Conservation (phyloP, 2,888 invertebrate genomes). For the Polylopha cassiicola region DNA sequence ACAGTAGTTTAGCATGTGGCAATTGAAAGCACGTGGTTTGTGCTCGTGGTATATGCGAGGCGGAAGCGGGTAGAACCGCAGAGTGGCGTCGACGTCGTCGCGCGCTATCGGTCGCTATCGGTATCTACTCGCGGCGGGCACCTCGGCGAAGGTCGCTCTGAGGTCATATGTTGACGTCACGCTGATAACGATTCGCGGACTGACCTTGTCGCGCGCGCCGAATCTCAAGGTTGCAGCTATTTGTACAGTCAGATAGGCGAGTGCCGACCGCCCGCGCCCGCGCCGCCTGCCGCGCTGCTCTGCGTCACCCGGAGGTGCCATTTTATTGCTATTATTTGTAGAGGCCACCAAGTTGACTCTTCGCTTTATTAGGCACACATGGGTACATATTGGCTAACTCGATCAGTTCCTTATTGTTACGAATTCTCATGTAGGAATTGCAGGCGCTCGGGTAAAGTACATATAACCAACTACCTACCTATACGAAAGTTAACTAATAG, state of each 20-base stretch:
- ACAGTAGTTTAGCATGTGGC: too few relatives aligned
- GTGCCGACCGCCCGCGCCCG: conserved; percentile 31
- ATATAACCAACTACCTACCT: too few relatives aligned
- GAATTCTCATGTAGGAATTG: too few relatives aligned
- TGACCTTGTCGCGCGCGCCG: conserved; percentile 75
- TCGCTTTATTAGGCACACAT: conserved; percentile 25
- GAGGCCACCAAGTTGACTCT: conserved; percentile 50
- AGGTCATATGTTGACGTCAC: conserved; percentile 73
- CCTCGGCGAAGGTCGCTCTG: conserved; percentile 60
- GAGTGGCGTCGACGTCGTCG: conserved; percentile 39
- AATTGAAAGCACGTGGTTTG: too few relatives aligned
- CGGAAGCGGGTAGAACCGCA: conserved; percentile 22
- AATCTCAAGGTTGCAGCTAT: conserved; percentile 74
- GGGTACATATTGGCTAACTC: conserved; percentile 6
- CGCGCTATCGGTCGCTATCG: conserved; percentile 66
- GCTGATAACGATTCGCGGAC: conserved; percentile 75
- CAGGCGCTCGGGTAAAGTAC: too few relatives aligned
- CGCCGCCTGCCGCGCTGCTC: conserved; percentile 33
- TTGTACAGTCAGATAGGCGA: conserved; percentile 69
- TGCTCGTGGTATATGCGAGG: too few relatives aligned
- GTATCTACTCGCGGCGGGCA: conserved; percentile 60
- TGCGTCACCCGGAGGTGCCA: conserved; percentile 61
- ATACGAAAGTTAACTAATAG: too few relatives aligned
- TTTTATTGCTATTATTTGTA: conserved; percentile 60
- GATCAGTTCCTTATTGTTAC: too few relatives aligned